Percentiles rank a stretch among this genome's conserved stretches.
Conservation (phyloP, 2,113 vertebrate genomes). For the Hippolais icterina region DNA sequence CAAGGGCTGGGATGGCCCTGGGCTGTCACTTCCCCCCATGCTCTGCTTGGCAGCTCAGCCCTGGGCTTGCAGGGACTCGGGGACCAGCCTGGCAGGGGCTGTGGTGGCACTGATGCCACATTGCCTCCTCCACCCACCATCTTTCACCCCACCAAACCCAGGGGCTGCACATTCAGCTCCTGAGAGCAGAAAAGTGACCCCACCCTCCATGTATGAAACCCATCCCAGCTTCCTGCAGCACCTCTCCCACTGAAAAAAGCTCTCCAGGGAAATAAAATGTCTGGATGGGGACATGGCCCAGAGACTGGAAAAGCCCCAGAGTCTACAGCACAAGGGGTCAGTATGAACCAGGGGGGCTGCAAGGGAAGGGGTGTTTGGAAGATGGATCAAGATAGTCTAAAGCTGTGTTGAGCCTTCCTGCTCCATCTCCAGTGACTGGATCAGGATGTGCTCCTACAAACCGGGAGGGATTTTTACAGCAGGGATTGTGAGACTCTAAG, state of each 20-base stretch:
- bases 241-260: neutral
- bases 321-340: fast-evolving
- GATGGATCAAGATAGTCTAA: neutral
- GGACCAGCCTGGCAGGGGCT: neutral
- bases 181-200: neutral
- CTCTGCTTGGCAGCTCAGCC: neutral
- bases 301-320: neutral
- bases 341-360: fast-evolving
- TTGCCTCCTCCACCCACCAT: neutral
- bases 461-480: neutral
- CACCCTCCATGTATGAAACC: fast-evolving
- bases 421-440: neutral
- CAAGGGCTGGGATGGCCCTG: neutral
- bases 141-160: neutral
- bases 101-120: fast-evolving
- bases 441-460: neutral
- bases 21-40: neutral
- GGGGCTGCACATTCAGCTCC: fast-evolving
- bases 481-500: neutral
- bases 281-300: too few relatives aligned
- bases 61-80: neutral
- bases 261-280: neutral
- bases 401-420: neutral
- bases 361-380: neutral
- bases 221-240: neutral